Conservation (phyloP, 2,797 vertebrate genomes). For the Bucorvus abyssinicus region DNA sequence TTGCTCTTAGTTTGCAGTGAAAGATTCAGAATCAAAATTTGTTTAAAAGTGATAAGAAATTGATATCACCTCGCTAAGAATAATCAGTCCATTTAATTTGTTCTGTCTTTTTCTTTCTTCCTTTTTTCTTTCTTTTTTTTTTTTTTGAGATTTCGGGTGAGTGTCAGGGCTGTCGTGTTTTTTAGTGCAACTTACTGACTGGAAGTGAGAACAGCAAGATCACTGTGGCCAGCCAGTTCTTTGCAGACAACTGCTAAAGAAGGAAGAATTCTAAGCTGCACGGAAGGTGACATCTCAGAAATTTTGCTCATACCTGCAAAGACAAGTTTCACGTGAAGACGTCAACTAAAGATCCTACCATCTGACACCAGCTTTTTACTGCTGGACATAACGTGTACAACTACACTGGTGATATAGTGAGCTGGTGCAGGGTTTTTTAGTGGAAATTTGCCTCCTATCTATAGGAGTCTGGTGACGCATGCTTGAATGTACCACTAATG, state of each 20-base stretch:
- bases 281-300: not conserved
- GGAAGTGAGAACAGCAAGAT: not conserved
- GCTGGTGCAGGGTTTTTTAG: not conserved
- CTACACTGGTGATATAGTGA: not conserved
- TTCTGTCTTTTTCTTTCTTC: not conserved
- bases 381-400: not conserved
- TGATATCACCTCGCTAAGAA: not conserved
- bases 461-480: accelerated
- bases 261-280: not conserved
- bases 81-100: not conserved
- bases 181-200: not conserved
- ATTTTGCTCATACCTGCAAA: not conserved
- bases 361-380: not conserved
- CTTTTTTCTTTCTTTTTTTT: not conserved
- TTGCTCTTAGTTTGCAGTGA: not conserved
- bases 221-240: not conserved
- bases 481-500: accelerated
- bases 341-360: not conserved
- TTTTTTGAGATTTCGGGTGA: not conserved
- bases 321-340: not conserved
- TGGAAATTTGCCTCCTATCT: not conserved
- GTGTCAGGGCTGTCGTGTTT: not conserved
- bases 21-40: not conserved
- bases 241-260: not conserved
- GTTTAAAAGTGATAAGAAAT: not conserved